These are phyloP conservation scores for Xanthorhoe designata DNA, from an alignment of 2,888 invertebrate species.

Conservation along the genomic window DNA sequence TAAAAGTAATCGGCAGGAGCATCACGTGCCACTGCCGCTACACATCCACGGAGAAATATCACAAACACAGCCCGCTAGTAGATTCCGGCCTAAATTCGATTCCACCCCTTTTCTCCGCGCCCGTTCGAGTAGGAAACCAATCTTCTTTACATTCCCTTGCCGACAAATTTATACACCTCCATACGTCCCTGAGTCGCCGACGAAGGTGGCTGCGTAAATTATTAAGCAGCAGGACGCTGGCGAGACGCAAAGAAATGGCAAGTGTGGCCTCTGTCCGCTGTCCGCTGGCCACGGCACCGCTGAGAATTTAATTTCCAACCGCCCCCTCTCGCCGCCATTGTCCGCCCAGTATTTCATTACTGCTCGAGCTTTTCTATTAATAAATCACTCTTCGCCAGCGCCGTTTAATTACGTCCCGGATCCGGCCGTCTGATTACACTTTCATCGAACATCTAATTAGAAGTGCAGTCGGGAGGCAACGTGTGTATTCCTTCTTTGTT, in stretches of 20 bases:
- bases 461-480: slow-evolving; percentile 75
- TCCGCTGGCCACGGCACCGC: slow-evolving; percentile 49
- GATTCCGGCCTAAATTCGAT: slow-evolving; percentile 82
- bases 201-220: slow-evolving; percentile 62
- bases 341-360: slow-evolving; percentile 85
- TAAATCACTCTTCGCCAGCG: slow-evolving; percentile 85
- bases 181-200: slow-evolving; percentile 67
- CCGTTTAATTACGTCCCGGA: slow-evolving; percentile 84
- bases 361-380: slow-evolving; percentile 85
- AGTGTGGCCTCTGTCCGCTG: slow-evolving; percentile 65
- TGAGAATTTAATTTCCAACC: slow-evolving; percentile 84
- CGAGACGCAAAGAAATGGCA: slow-evolving; percentile 72
- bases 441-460: slow-evolving; percentile 86
- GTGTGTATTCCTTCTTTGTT: slow-evolving; percentile 77
- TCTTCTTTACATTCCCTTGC: slow-evolving; percentile 83
- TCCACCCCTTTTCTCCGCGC: slow-evolving; percentile 76
- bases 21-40: slow-evolving; percentile 66
- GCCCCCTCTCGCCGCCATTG: slow-evolving; percentile 80
- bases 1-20: slow-evolving; percentile 68
- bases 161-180: slow-evolving; percentile 83
- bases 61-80: slow-evolving; percentile 73
- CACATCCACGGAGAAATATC: slow-evolving; percentile 71
- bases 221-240: slow-evolving; percentile 65
- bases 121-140: slow-evolving; percentile 79
- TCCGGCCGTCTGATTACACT: slow-evolving; percentile 84